Base-by-base conservation (phyloP, 1,140 invertebrate genomes). In the Drosophila trapezifrons region DNA sequence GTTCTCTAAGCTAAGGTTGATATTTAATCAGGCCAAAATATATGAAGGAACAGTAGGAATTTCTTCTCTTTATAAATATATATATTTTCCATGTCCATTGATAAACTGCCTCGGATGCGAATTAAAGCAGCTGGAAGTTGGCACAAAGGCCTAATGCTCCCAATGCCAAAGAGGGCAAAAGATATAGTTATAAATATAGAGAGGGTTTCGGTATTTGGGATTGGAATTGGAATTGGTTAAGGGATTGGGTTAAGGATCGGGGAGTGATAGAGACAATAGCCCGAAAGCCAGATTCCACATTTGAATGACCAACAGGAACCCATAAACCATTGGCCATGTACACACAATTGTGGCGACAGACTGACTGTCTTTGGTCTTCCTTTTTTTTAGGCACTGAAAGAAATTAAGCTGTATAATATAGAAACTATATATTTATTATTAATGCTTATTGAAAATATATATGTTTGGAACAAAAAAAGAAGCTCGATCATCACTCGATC, bases 271-370 rank as follows among this genome's bases (percentile, higher is more conserved):
- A 75, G 71, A 57, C 59, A 57, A 75, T 74, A 74, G 54, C 60
- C 52, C 20, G 13, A 65, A 49, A 74, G 51, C 72, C 38, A 40
- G 72, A 67, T 76, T 57, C 52, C 72, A 54, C 51, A 76, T 76
- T 76, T 46, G 46, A 76, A 76, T 76, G 47, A 60, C 29, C 73
- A 46, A 76, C 27, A 66, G 46, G 27, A 56, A 37, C 46, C 46
- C 73, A 76, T 76, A 76, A 76, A 76, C 72, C 38, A 76, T 76
- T 71, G 67, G 29, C 25, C 59, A 42, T 29, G 18, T 32, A 74
- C 70, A 73, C 73, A 59, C 59, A 75, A 57, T 56, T 76, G 60
- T 47, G 73, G 54, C 70, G 67, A 73, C 70, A 73, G 65, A 47
- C 67, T 57, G 67, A 40, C 67, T 71, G 65, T 46, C 67, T 70